Conservation (phyloP, 30 jellyfish, hydroid and myxozoan genomes). For the Hydra vulgaris region DNA sequence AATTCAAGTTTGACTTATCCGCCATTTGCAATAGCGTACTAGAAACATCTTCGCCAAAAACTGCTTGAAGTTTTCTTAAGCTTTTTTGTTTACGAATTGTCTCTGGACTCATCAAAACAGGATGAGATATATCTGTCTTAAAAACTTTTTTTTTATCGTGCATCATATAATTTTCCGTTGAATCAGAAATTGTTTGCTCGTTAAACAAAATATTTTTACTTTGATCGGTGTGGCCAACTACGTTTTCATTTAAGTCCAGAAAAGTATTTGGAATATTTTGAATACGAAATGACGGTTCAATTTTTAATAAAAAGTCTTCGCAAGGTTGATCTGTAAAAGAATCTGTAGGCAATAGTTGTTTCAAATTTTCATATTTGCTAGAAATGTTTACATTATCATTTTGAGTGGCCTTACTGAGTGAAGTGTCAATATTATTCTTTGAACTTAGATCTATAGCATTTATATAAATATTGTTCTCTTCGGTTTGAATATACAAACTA, state of each 20-base stretch:
- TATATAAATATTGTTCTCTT: not conserved
- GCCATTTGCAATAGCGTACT: not conserved
- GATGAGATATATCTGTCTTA: slow-evolving; percentile 23
- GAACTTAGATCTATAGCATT: not conserved
- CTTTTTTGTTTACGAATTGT: slow-evolving; percentile 15
- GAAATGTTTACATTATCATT: not conserved
- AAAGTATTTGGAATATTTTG: not conserved
- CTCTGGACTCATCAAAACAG: slow-evolving; percentile 22
- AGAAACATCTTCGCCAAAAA: slow-evolving; percentile 12
- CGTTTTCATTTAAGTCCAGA: slow-evolving; percentile 4
- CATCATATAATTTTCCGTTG: not conserved
- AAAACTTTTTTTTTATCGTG: slow-evolving; percentile 3
- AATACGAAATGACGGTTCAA: not conserved
- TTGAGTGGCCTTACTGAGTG: not conserved
- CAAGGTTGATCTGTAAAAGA: not conserved
- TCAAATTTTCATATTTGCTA: not conserved
- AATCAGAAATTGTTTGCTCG: not conserved
- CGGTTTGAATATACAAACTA: not conserved
- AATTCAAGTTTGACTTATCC: not conserved
- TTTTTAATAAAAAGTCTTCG: not conserved
- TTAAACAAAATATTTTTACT: no score
- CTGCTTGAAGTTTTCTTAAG: slow-evolving; percentile 4
- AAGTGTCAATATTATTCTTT: not conserved
- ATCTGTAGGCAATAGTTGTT: not conserved
- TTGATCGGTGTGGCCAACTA: not conserved